phyloP scores from a whole-genome alignment of 1,140 invertebrate genomes.

The Semibalanus balanoides region DNA sequence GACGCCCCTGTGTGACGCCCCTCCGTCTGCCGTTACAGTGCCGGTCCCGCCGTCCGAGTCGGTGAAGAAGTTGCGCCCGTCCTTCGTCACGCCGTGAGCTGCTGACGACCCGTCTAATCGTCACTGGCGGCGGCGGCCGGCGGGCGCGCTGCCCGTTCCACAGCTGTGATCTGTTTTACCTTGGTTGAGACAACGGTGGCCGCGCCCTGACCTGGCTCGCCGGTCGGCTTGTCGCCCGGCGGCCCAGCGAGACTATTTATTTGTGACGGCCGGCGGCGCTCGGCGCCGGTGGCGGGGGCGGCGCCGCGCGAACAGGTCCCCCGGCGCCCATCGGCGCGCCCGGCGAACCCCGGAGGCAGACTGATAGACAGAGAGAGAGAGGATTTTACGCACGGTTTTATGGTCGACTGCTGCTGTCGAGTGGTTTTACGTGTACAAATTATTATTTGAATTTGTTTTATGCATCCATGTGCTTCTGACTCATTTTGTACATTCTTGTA shows the following conservation, averaged over 20 bases:
- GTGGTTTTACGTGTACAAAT: background rate
- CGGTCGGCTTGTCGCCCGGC: too few relatives aligned
- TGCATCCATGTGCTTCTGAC: constrained; percentile 1
- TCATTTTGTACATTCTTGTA: constrained; percentile 2
- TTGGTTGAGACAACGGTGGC: background rate
- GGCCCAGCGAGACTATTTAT: background rate
- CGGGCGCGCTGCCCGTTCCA: background rate
- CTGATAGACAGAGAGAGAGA: background rate
- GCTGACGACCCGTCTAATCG: too few relatives aligned
- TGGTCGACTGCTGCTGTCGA: background rate
- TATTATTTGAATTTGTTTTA: constrained; percentile 1
- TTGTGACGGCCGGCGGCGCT: background rate
- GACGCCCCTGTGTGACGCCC: too few relatives aligned
- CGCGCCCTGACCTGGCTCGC: too few relatives aligned
- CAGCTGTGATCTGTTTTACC: constrained; percentile 1
- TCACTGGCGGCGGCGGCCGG: too few relatives aligned
- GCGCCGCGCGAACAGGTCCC: too few relatives aligned
- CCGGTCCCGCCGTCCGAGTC: background rate
- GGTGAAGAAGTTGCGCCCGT: background rate
- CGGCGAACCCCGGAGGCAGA: too few relatives aligned
- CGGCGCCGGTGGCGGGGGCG: too few relatives aligned
- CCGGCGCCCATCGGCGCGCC: too few relatives aligned
- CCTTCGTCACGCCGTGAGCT: background rate
- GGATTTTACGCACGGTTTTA: background rate
- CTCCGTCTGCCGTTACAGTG: background rate